Evolutionary conservation across 2,113 vertebrate species (phyloP).

Genomic region (Athene noctua): DNA sequence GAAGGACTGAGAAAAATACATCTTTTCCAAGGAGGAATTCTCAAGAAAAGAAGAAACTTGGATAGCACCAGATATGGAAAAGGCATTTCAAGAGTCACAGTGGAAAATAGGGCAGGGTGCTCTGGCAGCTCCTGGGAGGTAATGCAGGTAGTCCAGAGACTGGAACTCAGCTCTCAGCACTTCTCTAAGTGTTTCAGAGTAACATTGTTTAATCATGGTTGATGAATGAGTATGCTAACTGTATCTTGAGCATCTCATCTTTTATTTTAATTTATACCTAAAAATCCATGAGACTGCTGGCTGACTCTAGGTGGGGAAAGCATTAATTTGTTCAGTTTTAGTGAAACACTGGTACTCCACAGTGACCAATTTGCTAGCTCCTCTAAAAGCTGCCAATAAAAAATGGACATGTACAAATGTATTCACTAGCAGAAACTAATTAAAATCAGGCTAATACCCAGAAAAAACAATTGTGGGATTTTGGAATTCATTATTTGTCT

Average conservation of each 20-base stretch:
- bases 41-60: neutral
- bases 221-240: conserved; percentile 38
- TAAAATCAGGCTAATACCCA: conserved; percentile 40
- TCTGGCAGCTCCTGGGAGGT: neutral
- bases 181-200: neutral
- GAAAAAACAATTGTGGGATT: neutral
- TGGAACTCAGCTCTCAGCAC: neutral
- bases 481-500: neutral
- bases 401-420: conserved; percentile 25
- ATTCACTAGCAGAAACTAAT: conserved; percentile 51
- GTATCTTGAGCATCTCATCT: conserved; percentile 39
- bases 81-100: neutral
- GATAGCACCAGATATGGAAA: neutral
- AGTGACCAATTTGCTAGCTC: conserved; percentile 11
- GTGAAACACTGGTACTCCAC: conserved; percentile 6
- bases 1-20: neutral
- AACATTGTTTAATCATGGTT: neutral
- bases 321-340: conserved; percentile 35
- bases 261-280: conserved; percentile 53
- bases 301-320: conserved; percentile 30
- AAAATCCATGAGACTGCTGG: neutral
- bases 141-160: neutral
- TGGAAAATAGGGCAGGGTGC: neutral
- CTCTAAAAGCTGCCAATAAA: conserved; percentile 29
- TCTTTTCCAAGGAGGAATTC: conserved; percentile 1